These are phyloP conservation scores for Macropis europaea DNA, from an alignment of 2,888 invertebrate genomes.

Conservation along the genomic window DNA sequence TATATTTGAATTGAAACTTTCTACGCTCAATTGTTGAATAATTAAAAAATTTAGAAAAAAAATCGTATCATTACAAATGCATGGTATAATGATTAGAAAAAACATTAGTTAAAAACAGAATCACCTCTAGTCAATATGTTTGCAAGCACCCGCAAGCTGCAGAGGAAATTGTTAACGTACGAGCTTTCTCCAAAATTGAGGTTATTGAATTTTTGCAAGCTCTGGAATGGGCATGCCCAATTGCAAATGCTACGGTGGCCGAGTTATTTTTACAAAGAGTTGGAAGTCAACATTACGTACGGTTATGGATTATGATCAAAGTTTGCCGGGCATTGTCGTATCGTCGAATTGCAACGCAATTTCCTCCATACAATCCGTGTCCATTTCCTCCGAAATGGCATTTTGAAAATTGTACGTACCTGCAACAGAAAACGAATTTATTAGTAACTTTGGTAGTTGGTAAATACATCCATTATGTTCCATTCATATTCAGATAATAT, in stretches of 20 bases:
- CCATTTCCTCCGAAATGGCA: background rate
- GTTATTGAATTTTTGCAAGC: conserved; percentile 1
- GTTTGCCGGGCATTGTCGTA: conserved; percentile 13
- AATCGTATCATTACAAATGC: no score
- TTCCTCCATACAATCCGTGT: background rate
- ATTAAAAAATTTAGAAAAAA: no score
- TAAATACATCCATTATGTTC: no score
- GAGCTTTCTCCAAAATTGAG: background rate
- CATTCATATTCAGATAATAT: no score
- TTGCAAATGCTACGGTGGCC: background rate
- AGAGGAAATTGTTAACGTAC: background rate
- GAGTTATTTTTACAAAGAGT: conserved; percentile 10
- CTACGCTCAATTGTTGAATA: no score
- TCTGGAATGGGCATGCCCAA: conserved; percentile 15
- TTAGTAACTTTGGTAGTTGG: background rate
- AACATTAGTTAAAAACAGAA: no score
- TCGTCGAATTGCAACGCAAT: background rate
- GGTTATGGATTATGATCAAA: conserved; percentile 5
- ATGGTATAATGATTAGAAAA: no score
- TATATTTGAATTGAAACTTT: no score
- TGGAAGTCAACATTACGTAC: conserved; percentile 17
- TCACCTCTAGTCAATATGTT: no score
- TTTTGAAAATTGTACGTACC: conserved; percentile 4
- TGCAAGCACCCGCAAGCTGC: no score
- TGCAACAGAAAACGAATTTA: background rate